Percentiles rank a stretch among this genome's conserved stretches.
These are phyloP conservation scores for Phlogophora meticulosa DNA, from an alignment of 2,888 invertebrate genomes.

Conservation along the genomic window DNA sequence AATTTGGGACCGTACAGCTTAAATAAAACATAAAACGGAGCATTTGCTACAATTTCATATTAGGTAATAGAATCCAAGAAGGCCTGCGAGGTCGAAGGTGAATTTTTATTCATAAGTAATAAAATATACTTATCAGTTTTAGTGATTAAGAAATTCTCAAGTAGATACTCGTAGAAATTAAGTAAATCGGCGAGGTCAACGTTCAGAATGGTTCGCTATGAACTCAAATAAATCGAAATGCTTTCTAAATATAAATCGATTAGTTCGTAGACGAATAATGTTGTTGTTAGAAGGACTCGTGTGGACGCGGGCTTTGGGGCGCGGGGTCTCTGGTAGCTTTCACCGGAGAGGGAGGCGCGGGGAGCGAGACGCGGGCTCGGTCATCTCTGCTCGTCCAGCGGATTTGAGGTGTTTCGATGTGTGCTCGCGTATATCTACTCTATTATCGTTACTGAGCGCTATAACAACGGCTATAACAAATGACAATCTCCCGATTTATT, in stretches of 20 bases:
- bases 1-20: too few relatives aligned
- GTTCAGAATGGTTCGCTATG: conserved; percentile 17
- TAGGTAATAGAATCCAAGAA: conserved; percentile 7
- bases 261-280: conserved; percentile 33
- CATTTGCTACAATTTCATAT: conserved; percentile 18
- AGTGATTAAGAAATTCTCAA: conserved; percentile 32
- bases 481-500: background rate
- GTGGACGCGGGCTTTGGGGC: conserved; percentile 40
- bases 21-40: background rate
- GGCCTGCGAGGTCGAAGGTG: conserved; percentile 17
- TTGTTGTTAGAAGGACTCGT: conserved; percentile 54
- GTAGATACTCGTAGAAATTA: conserved; percentile 13
- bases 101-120: conserved; percentile 6
- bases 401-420: conserved; percentile 49
- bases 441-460: conserved; percentile 8
- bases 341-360: conserved; percentile 45
- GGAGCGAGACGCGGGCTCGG: conserved; percentile 26
- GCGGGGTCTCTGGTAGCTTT: conserved; percentile 54
- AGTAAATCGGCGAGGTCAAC: conserved; percentile 13
- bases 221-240: conserved; percentile 19
- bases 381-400: conserved; percentile 55
- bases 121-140: background rate
- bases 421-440: conserved; percentile 36
- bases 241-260: conserved; percentile 48
- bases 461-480: background rate